These are phyloP conservation scores for Apodemus speciosus DNA, from an alignment of 2,113 vertebrate species.

Conservation along the genomic window DNA sequence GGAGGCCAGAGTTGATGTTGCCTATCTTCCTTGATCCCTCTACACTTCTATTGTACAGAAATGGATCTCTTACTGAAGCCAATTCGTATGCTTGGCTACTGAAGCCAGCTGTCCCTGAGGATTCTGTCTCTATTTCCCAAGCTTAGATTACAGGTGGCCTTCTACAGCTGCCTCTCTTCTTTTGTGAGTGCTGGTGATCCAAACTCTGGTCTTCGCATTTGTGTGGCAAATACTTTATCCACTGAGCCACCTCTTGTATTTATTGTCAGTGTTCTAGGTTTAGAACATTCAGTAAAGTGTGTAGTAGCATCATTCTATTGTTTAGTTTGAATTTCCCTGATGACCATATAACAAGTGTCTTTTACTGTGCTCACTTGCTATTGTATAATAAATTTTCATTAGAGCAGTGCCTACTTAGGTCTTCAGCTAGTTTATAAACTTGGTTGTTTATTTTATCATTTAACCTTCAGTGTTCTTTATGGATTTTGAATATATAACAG, in stretches of 20 bases:
- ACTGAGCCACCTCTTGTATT: neutral
- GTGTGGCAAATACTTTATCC: neutral
- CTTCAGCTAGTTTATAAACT: neutral
- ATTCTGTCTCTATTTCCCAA: neutral
- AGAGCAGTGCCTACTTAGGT: neutral
- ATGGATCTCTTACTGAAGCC: neutral
- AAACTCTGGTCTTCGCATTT: neutral
- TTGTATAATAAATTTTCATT: neutral
- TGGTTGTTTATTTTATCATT: neutral
- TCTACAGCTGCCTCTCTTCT: neutral
- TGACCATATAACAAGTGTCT: neutral
- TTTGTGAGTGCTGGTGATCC: neutral
- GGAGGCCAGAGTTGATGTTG: neutral
- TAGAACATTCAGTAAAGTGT: neutral
- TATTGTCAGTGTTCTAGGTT: neutral
- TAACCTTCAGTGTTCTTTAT: constrained; percentile 13
- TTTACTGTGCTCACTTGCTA: neutral
- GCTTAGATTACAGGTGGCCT: neutral
- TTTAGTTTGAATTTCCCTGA: neutral
- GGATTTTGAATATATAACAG: constrained; percentile 4
- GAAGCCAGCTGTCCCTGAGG: neutral
- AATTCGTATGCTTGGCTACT: neutral
- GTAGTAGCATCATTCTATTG: neutral
- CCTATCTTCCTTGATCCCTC: neutral
- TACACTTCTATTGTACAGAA: neutral